Conservation (phyloP, 1,140 invertebrate genomes). For the Drosophila lacteicornis region DNA sequence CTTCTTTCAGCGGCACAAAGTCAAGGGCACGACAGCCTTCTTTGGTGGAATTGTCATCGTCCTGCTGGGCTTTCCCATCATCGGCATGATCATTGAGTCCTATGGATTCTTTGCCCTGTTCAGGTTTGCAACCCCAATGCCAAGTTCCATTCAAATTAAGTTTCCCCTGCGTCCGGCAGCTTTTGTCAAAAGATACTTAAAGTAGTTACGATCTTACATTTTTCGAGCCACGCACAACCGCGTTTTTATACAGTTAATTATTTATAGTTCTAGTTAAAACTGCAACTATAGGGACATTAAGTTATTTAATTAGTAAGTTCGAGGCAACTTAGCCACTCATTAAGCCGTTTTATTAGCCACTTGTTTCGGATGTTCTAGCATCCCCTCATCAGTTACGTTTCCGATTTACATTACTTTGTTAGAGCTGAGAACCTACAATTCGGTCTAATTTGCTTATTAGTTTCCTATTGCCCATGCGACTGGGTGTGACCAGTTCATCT, state of each 20-base stretch:
- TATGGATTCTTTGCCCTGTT: constrained; percentile 94
- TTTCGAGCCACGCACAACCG: neutral
- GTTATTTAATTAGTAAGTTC: neutral
- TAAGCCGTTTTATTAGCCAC: no score
- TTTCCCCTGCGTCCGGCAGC: no score
- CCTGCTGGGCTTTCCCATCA: constrained; percentile 97
- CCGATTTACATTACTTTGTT: no score
- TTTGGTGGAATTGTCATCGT: constrained; percentile 98
- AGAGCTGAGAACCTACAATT: no score
- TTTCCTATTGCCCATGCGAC: no score
- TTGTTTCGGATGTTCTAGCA: no score
- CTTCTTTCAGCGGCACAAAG: constrained; percentile 99
- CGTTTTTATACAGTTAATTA: neutral
- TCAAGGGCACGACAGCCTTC: constrained; percentile 96
- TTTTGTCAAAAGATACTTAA: neutral
- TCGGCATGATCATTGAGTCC: constrained; percentile 98
- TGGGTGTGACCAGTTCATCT: no score
- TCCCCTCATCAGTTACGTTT: no score
- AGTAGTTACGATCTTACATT: neutral
- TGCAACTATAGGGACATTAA: neutral
- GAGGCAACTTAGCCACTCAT: neutral
- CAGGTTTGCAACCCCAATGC: constrained; percentile 86
- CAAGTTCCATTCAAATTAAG: neutral
- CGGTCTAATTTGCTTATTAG: no score
- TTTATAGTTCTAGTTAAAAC: neutral